A percentile compares a stretch with the other conserved stretches of the same genome.
Evolutionary conservation across 2,888 invertebrate genomes (phyloP).

Genomic region (Platynereis dumerilii): DNA sequence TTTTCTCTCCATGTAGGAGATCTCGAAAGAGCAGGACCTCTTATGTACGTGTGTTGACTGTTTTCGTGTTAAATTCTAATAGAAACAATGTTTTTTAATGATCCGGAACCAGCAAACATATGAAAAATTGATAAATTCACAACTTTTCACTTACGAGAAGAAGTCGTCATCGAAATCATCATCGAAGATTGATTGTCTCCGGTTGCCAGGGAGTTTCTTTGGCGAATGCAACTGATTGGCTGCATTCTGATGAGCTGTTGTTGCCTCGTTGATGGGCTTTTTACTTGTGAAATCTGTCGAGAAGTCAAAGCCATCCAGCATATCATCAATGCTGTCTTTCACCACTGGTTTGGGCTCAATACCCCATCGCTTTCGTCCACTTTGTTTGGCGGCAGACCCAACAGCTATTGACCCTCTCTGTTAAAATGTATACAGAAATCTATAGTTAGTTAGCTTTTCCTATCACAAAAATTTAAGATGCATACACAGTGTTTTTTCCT

Average conservation of each 20-base stretch:
- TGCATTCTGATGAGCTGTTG: not conserved
- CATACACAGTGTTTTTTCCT: too few relatives aligned
- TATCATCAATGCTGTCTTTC: conserved; percentile 57
- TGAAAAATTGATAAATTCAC: too few relatives aligned
- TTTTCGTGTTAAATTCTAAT: too few relatives aligned
- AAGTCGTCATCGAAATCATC: conserved; percentile 47
- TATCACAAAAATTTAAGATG: too few relatives aligned
- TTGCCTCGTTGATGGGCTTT: not conserved
- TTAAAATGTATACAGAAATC: conserved; percentile 46
- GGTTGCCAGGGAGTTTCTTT: not conserved
- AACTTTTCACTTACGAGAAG: conserved; percentile 26
- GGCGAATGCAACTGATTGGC: not conserved
- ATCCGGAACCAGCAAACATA: too few relatives aligned
- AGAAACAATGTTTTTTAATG: too few relatives aligned
- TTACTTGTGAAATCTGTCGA: not conserved
- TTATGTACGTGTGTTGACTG: too few relatives aligned
- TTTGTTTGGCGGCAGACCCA: conserved; percentile 70
- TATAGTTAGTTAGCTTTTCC: not conserved
- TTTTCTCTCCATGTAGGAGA: too few relatives aligned
- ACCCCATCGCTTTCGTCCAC: conserved; percentile 55
- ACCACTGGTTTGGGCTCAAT: conserved; percentile 19
- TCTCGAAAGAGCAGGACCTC: too few relatives aligned
- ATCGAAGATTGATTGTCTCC: conserved; percentile 19
- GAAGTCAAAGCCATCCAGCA: conserved; percentile 13
- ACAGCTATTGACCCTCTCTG: conserved; percentile 75